Evolutionary conservation across 2,888 invertebrate genomes (phyloP).

Genomic region (Dicyrtomina minuta): DNA sequence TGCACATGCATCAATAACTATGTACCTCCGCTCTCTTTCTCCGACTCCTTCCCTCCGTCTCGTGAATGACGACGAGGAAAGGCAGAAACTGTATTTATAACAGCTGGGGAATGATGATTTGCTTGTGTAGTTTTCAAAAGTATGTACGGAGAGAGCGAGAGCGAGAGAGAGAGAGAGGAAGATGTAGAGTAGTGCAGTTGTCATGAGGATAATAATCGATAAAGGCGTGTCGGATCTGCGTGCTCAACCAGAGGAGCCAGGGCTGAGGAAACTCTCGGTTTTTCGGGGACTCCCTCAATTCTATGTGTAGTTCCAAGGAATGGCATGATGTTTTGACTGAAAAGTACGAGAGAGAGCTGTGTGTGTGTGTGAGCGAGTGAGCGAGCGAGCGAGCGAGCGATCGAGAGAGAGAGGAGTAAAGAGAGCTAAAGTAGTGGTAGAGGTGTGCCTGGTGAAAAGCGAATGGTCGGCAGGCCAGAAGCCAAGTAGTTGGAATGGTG

Average conservation of each 20-base stretch:
- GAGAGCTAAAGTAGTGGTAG: constrained; percentile 1
- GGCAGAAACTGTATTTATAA: neutral
- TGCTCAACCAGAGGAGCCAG: constrained; percentile 27
- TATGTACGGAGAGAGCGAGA: neutral
- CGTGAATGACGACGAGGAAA: neutral
- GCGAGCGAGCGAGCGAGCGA: constrained; percentile 10
- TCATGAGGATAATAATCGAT: constrained; percentile 37
- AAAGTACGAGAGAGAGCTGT: neutral
- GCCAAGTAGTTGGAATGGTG: constrained; percentile 22
- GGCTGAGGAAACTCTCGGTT: constrained; percentile 21
- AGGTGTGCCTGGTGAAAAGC: constrained; percentile 30
- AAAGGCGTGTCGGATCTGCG: constrained; percentile 45
- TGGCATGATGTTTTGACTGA: constrained; percentile 1
- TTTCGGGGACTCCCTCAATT: neutral
- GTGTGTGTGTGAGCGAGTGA: too few species aligned
- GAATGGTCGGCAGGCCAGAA: constrained; percentile 21
- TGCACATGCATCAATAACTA: neutral
- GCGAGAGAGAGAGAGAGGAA: neutral
- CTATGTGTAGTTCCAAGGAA: neutral
- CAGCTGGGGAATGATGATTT: neutral
- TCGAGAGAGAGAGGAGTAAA: constrained; percentile 2
- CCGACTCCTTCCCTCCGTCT: neutral
- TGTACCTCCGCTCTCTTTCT: neutral
- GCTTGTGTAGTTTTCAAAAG: neutral
- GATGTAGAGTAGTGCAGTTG: constrained; percentile 17